A percentile compares a stretch with the other conserved stretches of the same genome.
Conservation (phyloP, 35 echinoderm and acorn worm genomes). For the Apostichopus japonicus region DNA sequence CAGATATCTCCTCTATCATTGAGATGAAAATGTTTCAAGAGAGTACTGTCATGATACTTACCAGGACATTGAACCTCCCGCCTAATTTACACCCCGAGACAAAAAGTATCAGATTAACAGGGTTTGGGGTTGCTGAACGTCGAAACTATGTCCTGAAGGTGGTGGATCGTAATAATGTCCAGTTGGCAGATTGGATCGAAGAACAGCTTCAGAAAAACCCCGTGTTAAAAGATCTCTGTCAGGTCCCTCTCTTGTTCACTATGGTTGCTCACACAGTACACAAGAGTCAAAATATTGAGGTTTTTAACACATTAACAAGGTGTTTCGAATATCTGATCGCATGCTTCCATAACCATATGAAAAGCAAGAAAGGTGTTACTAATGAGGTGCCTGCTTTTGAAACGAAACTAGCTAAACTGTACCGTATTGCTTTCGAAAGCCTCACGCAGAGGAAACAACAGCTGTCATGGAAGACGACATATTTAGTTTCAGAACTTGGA, state of each 20-base stretch:
- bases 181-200: neutral
- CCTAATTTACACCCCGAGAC: neutral
- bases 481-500: too few species aligned
- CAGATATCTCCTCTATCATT: neutral
- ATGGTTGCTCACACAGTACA: conserved; percentile 4
- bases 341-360: neutral
- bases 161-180: neutral
- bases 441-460: neutral
- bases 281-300: neutral
- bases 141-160: neutral
- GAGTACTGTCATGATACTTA: neutral
- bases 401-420: neutral
- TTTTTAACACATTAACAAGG: neutral
- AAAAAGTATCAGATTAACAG: neutral
- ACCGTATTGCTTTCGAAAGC: neutral
- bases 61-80: neutral
- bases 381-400: neutral
- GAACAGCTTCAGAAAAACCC: neutral
- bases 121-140: neutral
- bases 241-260: neutral
- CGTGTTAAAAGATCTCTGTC: neutral
- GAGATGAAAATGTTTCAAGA: neutral
- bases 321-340: neutral
- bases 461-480: neutral
- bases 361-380: neutral